Conservation (phyloP, 2,888 invertebrate species). For the Drosophila pseudotakahashii region DNA sequence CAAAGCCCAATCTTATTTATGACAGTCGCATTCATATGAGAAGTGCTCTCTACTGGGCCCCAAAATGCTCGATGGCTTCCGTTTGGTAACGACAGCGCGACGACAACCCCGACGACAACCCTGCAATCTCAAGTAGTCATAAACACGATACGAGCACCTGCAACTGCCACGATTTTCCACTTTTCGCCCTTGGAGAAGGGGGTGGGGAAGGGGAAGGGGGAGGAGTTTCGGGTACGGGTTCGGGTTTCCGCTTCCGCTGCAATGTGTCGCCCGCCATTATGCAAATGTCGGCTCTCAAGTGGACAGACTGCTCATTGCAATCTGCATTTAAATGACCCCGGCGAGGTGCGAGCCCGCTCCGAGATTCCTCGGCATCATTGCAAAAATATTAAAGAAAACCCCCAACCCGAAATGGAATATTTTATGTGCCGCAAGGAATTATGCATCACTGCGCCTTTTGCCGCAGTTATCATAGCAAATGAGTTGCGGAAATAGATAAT, state of each 20-base stretch:
- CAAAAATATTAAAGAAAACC: slow-evolving; percentile 62
- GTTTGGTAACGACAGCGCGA: slow-evolving; percentile 57
- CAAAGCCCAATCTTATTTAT: slow-evolving; percentile 1
- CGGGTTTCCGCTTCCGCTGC: slow-evolving; percentile 74
- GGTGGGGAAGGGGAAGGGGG: not conserved
- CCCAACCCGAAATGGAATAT: slow-evolving; percentile 20
- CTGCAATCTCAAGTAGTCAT: slow-evolving; percentile 68
- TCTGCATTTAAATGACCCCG: slow-evolving; percentile 78
- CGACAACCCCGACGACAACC: slow-evolving; percentile 36
- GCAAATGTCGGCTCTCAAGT: slow-evolving; percentile 49
- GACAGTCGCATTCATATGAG: slow-evolving; percentile 56
- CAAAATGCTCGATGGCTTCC: slow-evolving; percentile 46
- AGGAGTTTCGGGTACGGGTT: slow-evolving; percentile 26
- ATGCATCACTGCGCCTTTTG: slow-evolving; percentile 32
- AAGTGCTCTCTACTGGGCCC: slow-evolving; percentile 23
- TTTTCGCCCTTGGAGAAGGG: not conserved
- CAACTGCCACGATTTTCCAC: slow-evolving; percentile 42
- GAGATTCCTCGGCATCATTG: slow-evolving; percentile 71
- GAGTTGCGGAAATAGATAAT: slow-evolving; percentile 21
- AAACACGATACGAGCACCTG: slow-evolving; percentile 72
- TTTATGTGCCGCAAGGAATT: slow-evolving; percentile 22
- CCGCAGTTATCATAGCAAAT: slow-evolving; percentile 17
- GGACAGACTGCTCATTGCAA: slow-evolving; percentile 65
- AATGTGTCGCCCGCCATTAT: slow-evolving; percentile 78
- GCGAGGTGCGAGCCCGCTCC: slow-evolving; percentile 51